Conservation (phyloP, 2,888 invertebrate species). For the Caradrina clavipalpis region DNA sequence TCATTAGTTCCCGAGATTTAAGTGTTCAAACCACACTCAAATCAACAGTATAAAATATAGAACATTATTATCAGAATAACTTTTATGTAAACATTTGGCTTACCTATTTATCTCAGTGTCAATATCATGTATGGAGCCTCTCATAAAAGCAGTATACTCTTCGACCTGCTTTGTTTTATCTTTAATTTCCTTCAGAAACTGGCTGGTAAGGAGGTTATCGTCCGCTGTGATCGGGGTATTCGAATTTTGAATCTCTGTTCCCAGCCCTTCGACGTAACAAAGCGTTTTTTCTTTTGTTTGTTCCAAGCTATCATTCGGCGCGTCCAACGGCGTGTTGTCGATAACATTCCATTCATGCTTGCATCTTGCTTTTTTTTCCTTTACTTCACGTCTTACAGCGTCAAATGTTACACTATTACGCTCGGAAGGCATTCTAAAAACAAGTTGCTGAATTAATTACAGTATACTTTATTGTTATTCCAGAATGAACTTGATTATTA, state of each 20-base stretch:
- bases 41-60: no score
- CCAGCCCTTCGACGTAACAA: conserved; percentile 78
- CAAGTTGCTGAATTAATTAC: conserved; percentile 10
- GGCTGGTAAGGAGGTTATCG: conserved; percentile 78
- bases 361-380: conserved; percentile 75
- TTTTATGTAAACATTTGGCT: conserved; percentile 12
- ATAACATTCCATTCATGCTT: conserved; percentile 75
- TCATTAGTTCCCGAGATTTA: no score
- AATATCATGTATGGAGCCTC: conserved; percentile 78
- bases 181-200: conserved; percentile 80
- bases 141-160: conserved; percentile 79
- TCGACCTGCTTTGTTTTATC: conserved; percentile 78
- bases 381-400: conserved; percentile 76
- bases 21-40: no score
- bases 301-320: conserved; percentile 64
- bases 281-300: conserved; percentile 72
- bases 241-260: conserved; percentile 75
- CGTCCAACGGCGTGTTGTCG: conserved; percentile 77
- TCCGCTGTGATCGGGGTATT: conserved; percentile 76
- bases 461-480: neutral
- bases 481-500: neutral
- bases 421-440: conserved; percentile 75
- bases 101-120: conserved; percentile 83
- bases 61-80: neutral
- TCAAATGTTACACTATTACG: conserved; percentile 74